phyloP scores from a whole-genome alignment of 2,888 invertebrate genomes.

The Theristus sp. region DNA sequence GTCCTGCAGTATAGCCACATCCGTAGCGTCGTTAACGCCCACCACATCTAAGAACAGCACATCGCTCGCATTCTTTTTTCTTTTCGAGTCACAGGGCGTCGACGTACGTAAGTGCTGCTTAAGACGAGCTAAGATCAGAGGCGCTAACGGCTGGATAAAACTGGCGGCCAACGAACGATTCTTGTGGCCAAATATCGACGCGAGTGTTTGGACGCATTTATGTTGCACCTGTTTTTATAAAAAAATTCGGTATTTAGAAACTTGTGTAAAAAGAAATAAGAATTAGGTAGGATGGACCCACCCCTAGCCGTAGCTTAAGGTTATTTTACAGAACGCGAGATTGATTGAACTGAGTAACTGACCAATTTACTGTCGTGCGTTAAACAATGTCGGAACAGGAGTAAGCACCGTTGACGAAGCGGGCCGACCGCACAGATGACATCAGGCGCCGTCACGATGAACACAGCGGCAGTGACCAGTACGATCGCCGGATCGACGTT shows the following conservation, averaged over 20 bases:
- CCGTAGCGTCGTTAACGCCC: slow-evolving; percentile 41
- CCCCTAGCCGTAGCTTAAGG: no score
- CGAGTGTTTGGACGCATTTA: slow-evolving; percentile 57
- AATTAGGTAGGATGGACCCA: no score
- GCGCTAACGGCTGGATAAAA: slow-evolving; percentile 61
- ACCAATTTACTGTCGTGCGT: slow-evolving; percentile 21
- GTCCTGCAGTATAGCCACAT: slow-evolving; percentile 51
- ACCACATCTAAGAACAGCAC: not conserved
- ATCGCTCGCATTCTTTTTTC: no score
- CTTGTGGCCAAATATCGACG: slow-evolving; percentile 53
- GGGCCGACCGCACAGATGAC: slow-evolving; percentile 56
- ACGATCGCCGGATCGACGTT: slow-evolving; percentile 56
- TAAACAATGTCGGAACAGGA: slow-evolving; percentile 60
- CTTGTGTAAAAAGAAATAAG: no score
- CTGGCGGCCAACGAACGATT: slow-evolving; percentile 52
- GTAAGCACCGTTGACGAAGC: slow-evolving; percentile 69
- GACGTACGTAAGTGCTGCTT: not conserved
- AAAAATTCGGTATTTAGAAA: no score
- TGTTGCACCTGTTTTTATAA: slow-evolving; percentile 43
- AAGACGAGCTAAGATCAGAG: slow-evolving; percentile 45
- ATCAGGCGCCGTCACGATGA: slow-evolving; percentile 58
- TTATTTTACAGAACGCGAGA: no score
- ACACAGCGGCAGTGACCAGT: slow-evolving; percentile 67
- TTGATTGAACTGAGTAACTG: not conserved
- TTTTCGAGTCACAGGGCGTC: no score